Percentiles rank a stretch among this genome's conserved stretches.
These are phyloP conservation scores for Pachyrhynchus sulphureomaculatus DNA, from an alignment of 1,140 invertebrate species.

Conservation along the genomic window DNA sequence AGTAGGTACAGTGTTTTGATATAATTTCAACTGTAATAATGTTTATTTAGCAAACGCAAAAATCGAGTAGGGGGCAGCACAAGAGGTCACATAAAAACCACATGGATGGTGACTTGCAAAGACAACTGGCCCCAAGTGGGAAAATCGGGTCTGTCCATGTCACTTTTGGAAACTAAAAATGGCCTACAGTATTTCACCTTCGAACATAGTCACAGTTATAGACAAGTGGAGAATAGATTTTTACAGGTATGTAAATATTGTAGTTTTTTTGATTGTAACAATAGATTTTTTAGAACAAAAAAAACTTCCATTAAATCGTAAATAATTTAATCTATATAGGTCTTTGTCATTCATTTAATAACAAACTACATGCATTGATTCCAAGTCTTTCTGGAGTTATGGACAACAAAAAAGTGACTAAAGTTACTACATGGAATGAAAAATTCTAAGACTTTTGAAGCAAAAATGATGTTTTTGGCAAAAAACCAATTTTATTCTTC, in stretches of 20 bases:
- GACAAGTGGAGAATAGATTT: conserved; percentile 72
- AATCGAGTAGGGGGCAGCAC: conserved; percentile 55
- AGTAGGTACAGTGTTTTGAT: too few relatives aligned
- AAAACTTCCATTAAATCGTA: too few relatives aligned
- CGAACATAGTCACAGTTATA: conserved; percentile 78
- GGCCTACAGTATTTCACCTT: conserved; percentile 70
- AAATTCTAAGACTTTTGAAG: too few relatives aligned
- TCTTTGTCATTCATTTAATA: too few relatives aligned
- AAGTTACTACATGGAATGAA: too few relatives aligned
- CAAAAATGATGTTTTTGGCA: too few relatives aligned
- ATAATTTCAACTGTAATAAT: too few relatives aligned
- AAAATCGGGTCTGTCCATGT: conserved; percentile 76
- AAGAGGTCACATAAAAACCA: conserved; percentile 59
- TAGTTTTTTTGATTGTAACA: conserved; percentile 51
- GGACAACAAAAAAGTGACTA: too few relatives aligned
- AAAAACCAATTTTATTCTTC: too few relatives aligned
- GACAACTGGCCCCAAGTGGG: conserved; percentile 67
- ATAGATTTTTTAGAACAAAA: conserved; percentile 59
- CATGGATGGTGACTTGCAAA: conserved; percentile 66
- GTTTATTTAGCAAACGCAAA: conserved; percentile 59
- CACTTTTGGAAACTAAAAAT: conserved; percentile 56
- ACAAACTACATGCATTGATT: too few relatives aligned
- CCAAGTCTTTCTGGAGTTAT: too few relatives aligned
- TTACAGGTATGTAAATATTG: conserved; percentile 52
- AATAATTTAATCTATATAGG: too few relatives aligned